Conservation (phyloP, 1,140 invertebrate genomes). For the Macrotrachela quadricornifera region DNA sequence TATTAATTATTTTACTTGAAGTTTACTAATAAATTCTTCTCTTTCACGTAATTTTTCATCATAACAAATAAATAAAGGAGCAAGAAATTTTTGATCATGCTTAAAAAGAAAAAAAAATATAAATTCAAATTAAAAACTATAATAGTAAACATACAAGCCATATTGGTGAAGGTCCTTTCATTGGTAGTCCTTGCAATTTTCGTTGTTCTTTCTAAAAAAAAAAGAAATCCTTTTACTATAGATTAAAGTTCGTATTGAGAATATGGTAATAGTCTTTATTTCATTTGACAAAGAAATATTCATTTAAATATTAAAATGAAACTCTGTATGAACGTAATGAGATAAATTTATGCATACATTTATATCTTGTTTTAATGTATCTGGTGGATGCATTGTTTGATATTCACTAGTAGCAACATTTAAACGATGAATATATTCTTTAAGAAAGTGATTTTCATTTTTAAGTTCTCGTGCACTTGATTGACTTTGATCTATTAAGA, state of each 20-base stretch:
- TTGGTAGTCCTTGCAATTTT: background rate
- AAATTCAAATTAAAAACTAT: too few species aligned
- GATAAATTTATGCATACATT: too few species aligned
- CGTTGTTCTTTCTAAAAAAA: background rate
- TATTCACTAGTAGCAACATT: constrained; percentile 4
- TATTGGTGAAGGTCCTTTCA: background rate
- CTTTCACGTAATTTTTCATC: constrained; percentile 4
- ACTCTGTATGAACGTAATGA: too few species aligned
- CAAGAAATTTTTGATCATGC: constrained; percentile 2
- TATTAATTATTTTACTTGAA: too few species aligned
- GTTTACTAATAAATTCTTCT: background rate
- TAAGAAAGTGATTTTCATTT: too few species aligned
- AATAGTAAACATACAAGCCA: constrained; percentile 1
- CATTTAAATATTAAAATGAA: too few species aligned
- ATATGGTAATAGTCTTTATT: too few species aligned
- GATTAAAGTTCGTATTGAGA: too few species aligned
- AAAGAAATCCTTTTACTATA: too few species aligned
- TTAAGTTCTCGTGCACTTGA: too few species aligned
- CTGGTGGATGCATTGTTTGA: background rate
- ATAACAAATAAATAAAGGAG: constrained; percentile 1
- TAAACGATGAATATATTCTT: background rate
- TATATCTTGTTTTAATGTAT: background rate
- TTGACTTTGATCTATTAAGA: too few species aligned
- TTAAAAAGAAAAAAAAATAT: background rate
- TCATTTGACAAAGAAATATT: too few species aligned